Evolutionary conservation across 2,888 invertebrate genomes (phyloP), one percentile per base, ranked within the genome.

Genomic region (Macrosiphum euphorbiae): DNA sequence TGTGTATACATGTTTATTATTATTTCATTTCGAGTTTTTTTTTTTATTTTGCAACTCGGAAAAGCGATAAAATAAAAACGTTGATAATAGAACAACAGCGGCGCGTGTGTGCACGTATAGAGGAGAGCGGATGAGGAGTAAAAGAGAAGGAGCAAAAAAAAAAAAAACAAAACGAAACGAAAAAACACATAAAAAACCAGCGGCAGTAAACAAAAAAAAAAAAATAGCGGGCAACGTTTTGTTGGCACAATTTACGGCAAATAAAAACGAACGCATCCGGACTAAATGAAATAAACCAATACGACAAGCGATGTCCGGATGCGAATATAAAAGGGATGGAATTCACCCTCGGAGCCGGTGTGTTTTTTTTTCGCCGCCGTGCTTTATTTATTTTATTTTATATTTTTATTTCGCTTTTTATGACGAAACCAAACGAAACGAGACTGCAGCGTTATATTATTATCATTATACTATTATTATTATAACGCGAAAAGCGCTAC

Each of bases 231-330:
- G 67, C 86, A 94, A 94, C 94, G 94, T 94, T 94, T 94, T 94
- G 94, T 94, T 94, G 94, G 90, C 94, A 94, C 94, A 90, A 94
- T 94, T 94, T 94, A 94, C 94, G 94, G 90, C 94, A 90, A 94
- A 94, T 94, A 94, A 94, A 94, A 94, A 94, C 94, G 94, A 94
- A 94, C 94, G 94, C 90, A 94, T 94, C 94, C 94, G 94, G 90
- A 94, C 93, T 90, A 90, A 93, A 93, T 61, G 94, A 94, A 94
- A 94, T 94, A 94, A 94, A 90, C 94, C 94, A 90, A 94, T 94
- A 94, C 94, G 94, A 94, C 94, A 90, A 90, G 86, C 94, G 94
- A 94, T 87, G 94, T 67, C 94, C 94, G 94, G 94, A 94, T 94
- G 90, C 86, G 61, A 67, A 67, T 86, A 94, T 94, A 94, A 94